Evolutionary conservation across 2,113 vertebrate genomes (phyloP).

Genomic region (Etheostoma spectabile): DNA sequence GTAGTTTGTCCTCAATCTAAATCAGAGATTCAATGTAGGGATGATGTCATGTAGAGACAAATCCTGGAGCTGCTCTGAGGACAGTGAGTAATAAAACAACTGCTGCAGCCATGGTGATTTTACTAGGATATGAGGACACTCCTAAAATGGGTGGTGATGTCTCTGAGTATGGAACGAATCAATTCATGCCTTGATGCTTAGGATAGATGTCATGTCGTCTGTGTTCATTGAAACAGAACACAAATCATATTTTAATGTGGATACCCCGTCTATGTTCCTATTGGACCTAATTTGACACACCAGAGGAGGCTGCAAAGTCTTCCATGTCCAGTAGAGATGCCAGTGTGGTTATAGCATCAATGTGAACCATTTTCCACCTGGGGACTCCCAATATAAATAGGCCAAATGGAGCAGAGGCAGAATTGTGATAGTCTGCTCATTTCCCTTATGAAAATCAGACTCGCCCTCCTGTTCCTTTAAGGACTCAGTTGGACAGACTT

Average conservation of each 20-base stretch:
- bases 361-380: constrained; percentile 15
- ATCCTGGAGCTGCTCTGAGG: constrained; percentile 18
- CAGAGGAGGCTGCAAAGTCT: constrained; percentile 1
- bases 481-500: not conserved
- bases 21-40: not conserved
- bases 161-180: not conserved
- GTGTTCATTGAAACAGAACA: not conserved
- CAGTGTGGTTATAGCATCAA: not conserved
- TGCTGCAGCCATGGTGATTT: constrained; percentile 12
- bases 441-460: constrained; percentile 5
- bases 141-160: not conserved
- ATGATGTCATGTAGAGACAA: constrained; percentile 19
- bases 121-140: not conserved
- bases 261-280: not conserved
- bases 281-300: not conserved
- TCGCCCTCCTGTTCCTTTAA: constrained; percentile 22
- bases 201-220: not conserved
- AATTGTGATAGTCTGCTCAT: not conserved
- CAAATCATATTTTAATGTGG: not conserved
- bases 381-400: constrained; percentile 18
- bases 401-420: constrained; percentile 20
- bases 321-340: constrained; percentile 4
- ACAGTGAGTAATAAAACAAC: constrained; percentile 29
- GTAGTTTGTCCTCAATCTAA: not conserved
- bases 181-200: not conserved